A percentile compares a stretch with the other conserved stretches of the same genome.
phyloP scores from a whole-genome alignment of 1,140 invertebrate genomes.

The Conus ventricosus region DNA sequence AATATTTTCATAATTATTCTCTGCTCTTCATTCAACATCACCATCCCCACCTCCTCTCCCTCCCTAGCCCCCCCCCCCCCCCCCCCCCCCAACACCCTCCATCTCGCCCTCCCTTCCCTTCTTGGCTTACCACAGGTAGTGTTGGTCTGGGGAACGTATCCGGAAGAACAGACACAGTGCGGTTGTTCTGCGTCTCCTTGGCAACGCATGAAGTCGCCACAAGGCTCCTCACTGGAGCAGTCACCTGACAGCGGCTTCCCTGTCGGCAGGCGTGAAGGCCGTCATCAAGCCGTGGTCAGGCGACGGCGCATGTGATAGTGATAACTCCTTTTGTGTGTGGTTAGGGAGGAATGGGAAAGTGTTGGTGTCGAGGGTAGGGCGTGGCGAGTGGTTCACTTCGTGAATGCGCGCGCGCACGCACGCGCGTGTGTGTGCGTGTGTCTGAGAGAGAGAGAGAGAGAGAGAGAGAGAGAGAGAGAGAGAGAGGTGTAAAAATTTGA shows the following conservation, averaged over 20 bases:
- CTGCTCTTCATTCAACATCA: neutral
- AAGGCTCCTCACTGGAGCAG: neutral
- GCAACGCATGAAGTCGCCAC: conserved; percentile 5
- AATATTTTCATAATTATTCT: neutral
- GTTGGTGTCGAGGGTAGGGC: too few species aligned
- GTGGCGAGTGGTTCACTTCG: too few species aligned
- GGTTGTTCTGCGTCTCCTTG: neutral
- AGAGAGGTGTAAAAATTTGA: too few species aligned
- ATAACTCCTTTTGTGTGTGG: too few species aligned
- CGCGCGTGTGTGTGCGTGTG: too few species aligned
- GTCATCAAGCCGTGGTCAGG: too few species aligned
- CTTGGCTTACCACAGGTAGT: neutral
- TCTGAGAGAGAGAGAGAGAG: too few species aligned
- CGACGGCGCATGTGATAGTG: too few species aligned
- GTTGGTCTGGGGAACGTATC: conserved; percentile 1
- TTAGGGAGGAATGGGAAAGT: too few species aligned
- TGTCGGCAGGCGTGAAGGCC: neutral
- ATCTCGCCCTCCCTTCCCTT: neutral
- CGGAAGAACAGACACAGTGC: neutral
- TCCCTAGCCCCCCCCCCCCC: neutral
- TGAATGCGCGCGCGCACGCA: too few species aligned
- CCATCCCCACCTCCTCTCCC: neutral
- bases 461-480: too few species aligned
- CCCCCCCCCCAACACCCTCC: neutral
- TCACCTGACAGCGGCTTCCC: neutral